Evolutionary conservation across 1,140 invertebrate genomes (phyloP).

Genomic region (Geopemphigus sp.): DNA sequence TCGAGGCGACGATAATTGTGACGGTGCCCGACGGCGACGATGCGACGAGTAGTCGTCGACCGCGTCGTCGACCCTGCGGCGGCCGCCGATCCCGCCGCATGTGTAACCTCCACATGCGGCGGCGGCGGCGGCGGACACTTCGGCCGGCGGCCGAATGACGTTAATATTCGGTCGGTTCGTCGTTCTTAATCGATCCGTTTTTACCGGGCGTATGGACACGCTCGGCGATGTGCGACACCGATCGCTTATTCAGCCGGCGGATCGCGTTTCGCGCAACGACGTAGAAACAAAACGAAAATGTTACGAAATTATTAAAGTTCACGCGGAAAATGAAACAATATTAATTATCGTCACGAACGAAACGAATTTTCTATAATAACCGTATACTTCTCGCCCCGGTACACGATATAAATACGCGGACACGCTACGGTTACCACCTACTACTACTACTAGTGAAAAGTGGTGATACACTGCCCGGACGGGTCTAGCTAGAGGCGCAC

Average conservation of each 20-base stretch:
- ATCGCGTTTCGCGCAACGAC: too few relatives aligned
- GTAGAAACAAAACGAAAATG: neutral
- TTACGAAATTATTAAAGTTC: too few relatives aligned
- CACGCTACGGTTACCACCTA: slow-evolving; percentile 1
- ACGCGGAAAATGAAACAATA: too few relatives aligned
- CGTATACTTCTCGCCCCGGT: too few relatives aligned
- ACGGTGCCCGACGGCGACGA: neutral
- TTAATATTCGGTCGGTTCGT: neutral
- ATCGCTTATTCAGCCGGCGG: too few relatives aligned
- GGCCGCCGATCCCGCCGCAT: slow-evolving; percentile 39
- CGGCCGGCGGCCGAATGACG: slow-evolving; percentile 36
- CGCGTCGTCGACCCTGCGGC: slow-evolving; percentile 15
- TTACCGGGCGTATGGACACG: neutral
- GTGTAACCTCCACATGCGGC: slow-evolving; percentile 42
- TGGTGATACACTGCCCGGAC: slow-evolving; percentile 13
- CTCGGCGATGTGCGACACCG: neutral
- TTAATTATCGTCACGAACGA: too few relatives aligned
- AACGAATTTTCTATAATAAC: too few relatives aligned
- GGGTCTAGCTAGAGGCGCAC: neutral
- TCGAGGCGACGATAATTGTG: neutral
- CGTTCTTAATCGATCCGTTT: neutral
- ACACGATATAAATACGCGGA: too few relatives aligned
- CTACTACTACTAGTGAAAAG: slow-evolving; percentile 24
- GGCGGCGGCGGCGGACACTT: slow-evolving; percentile 23
- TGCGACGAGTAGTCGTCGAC: neutral